Evolutionary conservation across 2,113 vertebrate genomes (phyloP), one percentile per base, ranked within the genome.

Genomic region (Tympanuchus pallidicinctus): DNA sequence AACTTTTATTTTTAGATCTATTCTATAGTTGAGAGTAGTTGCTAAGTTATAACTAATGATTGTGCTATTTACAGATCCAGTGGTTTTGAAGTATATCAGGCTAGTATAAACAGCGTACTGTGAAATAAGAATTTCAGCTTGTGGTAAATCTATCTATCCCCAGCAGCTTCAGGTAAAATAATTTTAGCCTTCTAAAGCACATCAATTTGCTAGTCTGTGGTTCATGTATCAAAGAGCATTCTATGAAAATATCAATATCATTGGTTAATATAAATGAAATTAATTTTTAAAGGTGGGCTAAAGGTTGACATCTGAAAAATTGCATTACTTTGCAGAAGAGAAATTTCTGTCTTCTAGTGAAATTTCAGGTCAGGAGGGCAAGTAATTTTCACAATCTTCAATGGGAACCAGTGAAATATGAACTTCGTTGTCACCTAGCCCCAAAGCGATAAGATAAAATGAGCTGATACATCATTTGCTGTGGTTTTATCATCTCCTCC

Each of bases 211-310:
- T 92, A 97, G 97, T 96, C 86, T 6, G 94, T 97, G 96, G 97
- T 98, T 98, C 98, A 97, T 98, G 98, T 98, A 98, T 98, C 98
- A 98, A 98, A 98, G 94, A 96, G 88, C 65, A 84, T 98, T 97
- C 97, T 98, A 96, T 97, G 98, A 98, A 98, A 98, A 98, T 98
- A 98, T 98, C 98, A 98, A 98, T 98, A 98, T 97, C 98, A 97
- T 98, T 98, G 98, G 98, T 98, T 98, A 98, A 98, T 98, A 98
- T 98, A 98, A 98, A 98, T 98, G 98, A 98, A 98, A 98, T 98
- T 98, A 98, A 98, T 98, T 98, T 98, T 98, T 98, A 98, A 98
- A 98, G 97, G 98, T 97, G 90, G 98, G 98, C 97, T 98, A 98
- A 98, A 98, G 98, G 98, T 98, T 98, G 98, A 98, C 98, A 98